Evolutionary conservation across 1,140 invertebrate genomes (phyloP).

Genomic region (Pantala flavescens): DNA sequence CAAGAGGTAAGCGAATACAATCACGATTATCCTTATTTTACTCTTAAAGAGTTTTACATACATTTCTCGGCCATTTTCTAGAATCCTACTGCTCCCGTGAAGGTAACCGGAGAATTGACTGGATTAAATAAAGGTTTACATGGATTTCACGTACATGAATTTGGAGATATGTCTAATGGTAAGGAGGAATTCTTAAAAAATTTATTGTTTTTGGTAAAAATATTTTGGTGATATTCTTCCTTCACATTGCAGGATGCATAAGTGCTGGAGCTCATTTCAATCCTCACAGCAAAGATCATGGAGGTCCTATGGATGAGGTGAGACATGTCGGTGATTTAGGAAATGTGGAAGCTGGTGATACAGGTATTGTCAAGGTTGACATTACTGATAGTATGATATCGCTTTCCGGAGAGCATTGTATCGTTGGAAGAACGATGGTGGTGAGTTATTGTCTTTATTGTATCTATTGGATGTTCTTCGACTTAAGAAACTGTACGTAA

Average conservation of each 20-base stretch:
- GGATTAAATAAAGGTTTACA: conserved; percentile 61
- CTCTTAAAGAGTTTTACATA: not conserved
- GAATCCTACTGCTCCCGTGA: conserved; percentile 42
- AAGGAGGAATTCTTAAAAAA: not conserved
- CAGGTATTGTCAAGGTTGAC: conserved; percentile 66
- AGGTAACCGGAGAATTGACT: conserved; percentile 57
- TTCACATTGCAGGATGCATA: conserved; percentile 59
- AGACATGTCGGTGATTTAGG: conserved; percentile 89
- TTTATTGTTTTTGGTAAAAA: no score
- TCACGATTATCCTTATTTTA: not conserved
- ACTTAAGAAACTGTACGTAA: not conserved
- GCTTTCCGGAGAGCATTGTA: conserved; percentile 61
- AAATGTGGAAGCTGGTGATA: conserved; percentile 63
- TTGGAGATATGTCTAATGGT: conserved; percentile 90
- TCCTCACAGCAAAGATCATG: conserved; percentile 74
- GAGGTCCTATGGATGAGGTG: conserved; percentile 57
- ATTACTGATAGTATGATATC: conserved; percentile 64
- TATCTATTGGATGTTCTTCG: not conserved
- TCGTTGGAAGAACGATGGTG: conserved; percentile 81
- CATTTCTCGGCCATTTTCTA: conserved; percentile 26
- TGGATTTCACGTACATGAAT: conserved; percentile 96
- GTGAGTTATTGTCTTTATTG: conserved; percentile 38
- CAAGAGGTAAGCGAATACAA: conserved; percentile 50
- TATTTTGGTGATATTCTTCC: not conserved
- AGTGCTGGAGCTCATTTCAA: conserved; percentile 96